Conservation (phyloP, 2,888 invertebrate genomes). For the Coelopa pilipes region DNA sequence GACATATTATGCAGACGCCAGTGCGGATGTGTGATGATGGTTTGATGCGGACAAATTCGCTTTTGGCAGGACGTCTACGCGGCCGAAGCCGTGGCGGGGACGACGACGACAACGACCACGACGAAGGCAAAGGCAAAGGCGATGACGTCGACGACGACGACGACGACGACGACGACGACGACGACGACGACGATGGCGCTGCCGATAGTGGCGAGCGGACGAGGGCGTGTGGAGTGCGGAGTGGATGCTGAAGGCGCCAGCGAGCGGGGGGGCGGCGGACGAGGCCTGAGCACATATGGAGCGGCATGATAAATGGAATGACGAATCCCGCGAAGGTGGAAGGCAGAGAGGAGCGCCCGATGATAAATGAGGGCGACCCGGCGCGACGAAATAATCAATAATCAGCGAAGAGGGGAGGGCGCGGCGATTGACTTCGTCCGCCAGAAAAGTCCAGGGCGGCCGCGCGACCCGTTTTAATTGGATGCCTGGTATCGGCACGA, state of each 20-base stretch:
- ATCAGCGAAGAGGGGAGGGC: background rate
- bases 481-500: background rate
- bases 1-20: constrained; percentile 42
- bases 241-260: background rate
- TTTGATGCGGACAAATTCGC: constrained; percentile 37
- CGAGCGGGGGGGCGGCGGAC: background rate
- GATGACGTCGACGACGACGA: too few species aligned
- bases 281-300: constrained; percentile 6
- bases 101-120: too few species aligned
- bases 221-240: background rate
- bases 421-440: background rate
- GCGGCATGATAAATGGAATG: constrained; percentile 29
- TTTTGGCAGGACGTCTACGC: constrained; percentile 40
- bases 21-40: constrained; percentile 37
- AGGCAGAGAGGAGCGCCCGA: constrained; percentile 12
- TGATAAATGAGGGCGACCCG: constrained; percentile 21
- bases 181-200: too few species aligned
- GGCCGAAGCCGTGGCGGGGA: constrained; percentile 12
- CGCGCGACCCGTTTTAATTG: background rate
- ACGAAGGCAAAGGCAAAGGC: too few species aligned
- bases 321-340: constrained; percentile 34
- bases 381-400: constrained; percentile 27
- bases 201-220: too few species aligned
- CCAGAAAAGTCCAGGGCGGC: too few species aligned
- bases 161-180: too few species aligned